Percentiles rank a stretch among this genome's conserved stretches.
phyloP scores from a whole-genome alignment of 2,113 vertebrate species.

The Cyprinodon variegatus region DNA sequence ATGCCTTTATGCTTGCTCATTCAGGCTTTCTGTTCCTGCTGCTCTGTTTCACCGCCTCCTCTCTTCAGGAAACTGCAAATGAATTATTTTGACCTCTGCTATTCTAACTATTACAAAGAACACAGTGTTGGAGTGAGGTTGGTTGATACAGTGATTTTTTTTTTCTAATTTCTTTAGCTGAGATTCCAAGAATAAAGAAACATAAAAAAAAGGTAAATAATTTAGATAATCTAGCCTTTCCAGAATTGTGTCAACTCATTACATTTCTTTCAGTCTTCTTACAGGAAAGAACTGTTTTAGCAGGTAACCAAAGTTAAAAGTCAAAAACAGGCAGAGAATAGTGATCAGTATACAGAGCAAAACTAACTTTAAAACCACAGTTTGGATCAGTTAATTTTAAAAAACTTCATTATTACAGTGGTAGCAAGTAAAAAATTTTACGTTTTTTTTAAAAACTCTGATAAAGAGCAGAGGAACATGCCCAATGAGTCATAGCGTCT shows the following conservation, averaged over 20 bases:
- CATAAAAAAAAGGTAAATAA: too few species aligned
- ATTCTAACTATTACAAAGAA: background rate
- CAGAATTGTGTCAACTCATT: background rate
- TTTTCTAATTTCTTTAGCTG: background rate
- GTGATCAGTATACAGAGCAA: background rate
- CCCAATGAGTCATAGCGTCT: too few species aligned
- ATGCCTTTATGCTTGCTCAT: conserved; percentile 74
- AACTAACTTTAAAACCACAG: background rate
- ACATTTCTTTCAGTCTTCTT: background rate
- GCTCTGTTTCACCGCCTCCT: background rate
- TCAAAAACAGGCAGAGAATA: background rate
- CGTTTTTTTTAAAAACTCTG: background rate
- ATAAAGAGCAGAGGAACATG: too few species aligned
- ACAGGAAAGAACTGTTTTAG: background rate
- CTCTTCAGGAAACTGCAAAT: conserved; percentile 29
- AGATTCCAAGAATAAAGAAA: too few species aligned
- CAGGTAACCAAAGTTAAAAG: background rate
- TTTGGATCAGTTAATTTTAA: background rate
- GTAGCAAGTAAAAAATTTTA: background rate
- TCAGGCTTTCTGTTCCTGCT: conserved; percentile 60
- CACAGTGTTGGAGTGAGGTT: background rate
- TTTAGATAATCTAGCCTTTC: background rate
- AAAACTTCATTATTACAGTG: background rate
- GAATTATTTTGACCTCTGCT: conserved; percentile 22
- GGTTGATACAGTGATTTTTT: background rate